Conservation (phyloP, 2,888 invertebrate genomes). For the Stenodera caucasica region DNA sequence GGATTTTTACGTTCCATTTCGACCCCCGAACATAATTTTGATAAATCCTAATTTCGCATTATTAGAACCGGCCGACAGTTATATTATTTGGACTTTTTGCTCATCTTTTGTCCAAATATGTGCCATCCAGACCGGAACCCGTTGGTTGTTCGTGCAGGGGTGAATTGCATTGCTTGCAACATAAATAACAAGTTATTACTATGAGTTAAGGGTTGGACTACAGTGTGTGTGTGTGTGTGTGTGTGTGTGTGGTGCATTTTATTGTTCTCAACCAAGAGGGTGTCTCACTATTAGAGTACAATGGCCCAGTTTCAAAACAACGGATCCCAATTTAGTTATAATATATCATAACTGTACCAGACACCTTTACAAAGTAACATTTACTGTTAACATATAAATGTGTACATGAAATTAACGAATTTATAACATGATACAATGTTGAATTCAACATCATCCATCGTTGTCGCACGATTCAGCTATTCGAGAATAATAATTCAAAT, state of each 20-base stretch:
- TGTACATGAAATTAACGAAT: neutral
- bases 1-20: neutral
- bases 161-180: conserved; percentile 23
- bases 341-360: conserved; percentile 37
- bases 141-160: conserved; percentile 1
- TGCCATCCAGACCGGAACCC: neutral
- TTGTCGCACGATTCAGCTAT: too few species aligned
- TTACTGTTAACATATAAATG: conserved; percentile 23
- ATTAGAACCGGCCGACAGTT: neutral
- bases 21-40: too few species aligned
- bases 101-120: neutral
- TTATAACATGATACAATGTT: neutral
- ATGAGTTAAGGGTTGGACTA: neutral
- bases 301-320: conserved; percentile 35
- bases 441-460: neutral
- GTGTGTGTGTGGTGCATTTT: neutral
- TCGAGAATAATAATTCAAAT: too few species aligned
- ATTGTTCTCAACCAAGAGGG: conserved; percentile 9
- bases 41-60: neutral
- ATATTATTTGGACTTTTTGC: neutral
- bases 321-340: conserved; percentile 34
- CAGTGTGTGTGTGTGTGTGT: too few species aligned
- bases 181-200: conserved; percentile 30
- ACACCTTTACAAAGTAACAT: conserved; percentile 36
- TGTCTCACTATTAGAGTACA: conserved; percentile 34